These are phyloP conservation scores for Antedon mediterranea DNA, from an alignment of 53 echinoderm and acorn worm species.

Conservation along the genomic window DNA sequence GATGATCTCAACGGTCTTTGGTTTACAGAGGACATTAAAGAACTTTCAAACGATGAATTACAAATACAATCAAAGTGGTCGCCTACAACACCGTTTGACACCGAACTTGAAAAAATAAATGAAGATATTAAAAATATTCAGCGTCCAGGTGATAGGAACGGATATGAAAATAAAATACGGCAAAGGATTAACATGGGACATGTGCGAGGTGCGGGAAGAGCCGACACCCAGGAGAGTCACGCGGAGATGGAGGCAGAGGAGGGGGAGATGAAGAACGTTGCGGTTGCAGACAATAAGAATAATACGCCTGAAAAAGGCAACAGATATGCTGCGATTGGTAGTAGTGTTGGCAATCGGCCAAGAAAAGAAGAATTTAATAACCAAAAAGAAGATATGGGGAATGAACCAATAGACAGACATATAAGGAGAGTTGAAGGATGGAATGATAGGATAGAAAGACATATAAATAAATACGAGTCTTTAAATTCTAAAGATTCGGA, in stretches of 20 bases:
- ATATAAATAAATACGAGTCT: not conserved
- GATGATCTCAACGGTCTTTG: conserved; percentile 74
- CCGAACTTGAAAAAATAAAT: conserved; percentile 3
- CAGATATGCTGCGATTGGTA: not conserved
- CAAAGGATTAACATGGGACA: not conserved
- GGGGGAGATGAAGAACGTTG: conserved; percentile 5
- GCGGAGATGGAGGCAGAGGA: conserved; percentile 23
- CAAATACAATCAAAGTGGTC: conserved; percentile 18
- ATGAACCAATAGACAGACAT: not conserved
- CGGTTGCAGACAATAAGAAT: not conserved
- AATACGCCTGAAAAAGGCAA: not conserved
- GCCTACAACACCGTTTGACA: conserved; percentile 1
- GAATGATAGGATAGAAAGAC: not conserved
- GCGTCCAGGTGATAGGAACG: not conserved
- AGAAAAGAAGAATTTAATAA: not conserved
- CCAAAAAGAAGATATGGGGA: not conserved
- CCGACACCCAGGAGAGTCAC: conserved; percentile 3
- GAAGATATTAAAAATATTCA: not conserved
- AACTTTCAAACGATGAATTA: conserved; percentile 42
- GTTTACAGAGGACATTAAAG: conserved; percentile 62
- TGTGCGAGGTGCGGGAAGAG: not conserved
- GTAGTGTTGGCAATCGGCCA: not conserved
- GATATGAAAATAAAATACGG: not conserved
- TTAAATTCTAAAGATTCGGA: not conserved
- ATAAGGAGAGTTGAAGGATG: not conserved